Base-by-base conservation (phyloP, 2,113 vertebrate genomes). In the Pithys albifrons region DNA sequence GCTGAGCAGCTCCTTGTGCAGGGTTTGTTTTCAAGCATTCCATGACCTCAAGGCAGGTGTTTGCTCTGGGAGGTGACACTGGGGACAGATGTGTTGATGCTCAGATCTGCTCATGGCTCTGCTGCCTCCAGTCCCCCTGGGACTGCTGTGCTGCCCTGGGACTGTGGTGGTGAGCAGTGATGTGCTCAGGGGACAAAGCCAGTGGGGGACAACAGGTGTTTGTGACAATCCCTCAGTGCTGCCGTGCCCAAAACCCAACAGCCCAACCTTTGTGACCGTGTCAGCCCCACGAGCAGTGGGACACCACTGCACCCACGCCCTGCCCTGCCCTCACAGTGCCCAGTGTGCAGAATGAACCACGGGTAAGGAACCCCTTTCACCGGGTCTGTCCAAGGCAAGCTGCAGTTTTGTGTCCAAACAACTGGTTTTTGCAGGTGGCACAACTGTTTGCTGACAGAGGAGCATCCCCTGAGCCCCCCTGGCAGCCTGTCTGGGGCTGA, bases 261-360 rank as follows among this genome's bases (percentile, higher is more conserved):
- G 45, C 51, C 11, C 0, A 1, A 43, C 41, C 61, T 46, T 31
- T 0, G 0, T 0, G 25, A 15, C 59, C 0, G 0, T 1, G 18
- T 12, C 46, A 37, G 28, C 7, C 24, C 28, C 2, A 1, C 0
- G 1, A 43, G 31, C n/a, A 43, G 48, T 3, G 1, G 18, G 20
- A 49, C 29, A 3, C 1, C 0, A 2, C 18, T 8, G 25, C 48
- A 10, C 35, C 22, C 75, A 45, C 10, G 20, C 8, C 9, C 54
- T 4, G 54, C 28, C 33, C 46, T 33, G 5, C 10, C 49, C 5
- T 4, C 29, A 35, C n/a, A 80, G 73, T 10, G 0, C 28, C 62
- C 15, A 10, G 35, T 59, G 54, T 5, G 51, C 51, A 12, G 54
- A 51, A 67, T 5, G 14, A 37, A 28, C 76, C 3, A 0, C 0